Percentiles rank a stretch among this genome's conserved stretches.
These are phyloP conservation scores for Drosophila watanabei DNA, from an alignment of 1,140 invertebrate species.

Conservation along the genomic window DNA sequence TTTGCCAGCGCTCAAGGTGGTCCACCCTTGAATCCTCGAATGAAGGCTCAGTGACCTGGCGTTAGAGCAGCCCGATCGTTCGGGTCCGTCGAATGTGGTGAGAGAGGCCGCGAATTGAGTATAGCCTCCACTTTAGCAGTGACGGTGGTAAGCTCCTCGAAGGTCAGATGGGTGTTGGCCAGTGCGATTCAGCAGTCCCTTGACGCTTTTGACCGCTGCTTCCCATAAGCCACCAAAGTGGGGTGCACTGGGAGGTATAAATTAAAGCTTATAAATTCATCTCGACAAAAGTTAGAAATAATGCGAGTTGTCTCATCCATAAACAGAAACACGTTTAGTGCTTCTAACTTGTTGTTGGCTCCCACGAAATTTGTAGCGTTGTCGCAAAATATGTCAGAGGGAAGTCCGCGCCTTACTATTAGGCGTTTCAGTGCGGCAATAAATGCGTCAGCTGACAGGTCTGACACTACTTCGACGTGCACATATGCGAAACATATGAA, in stretches of 20 bases:
- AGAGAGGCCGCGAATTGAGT: no score
- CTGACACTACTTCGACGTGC: background rate
- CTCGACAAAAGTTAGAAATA: background rate
- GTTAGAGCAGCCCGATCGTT: no score
- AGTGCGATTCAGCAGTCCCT: slow-evolving; percentile 1
- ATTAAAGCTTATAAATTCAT: no score
- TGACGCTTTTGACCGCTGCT: background rate
- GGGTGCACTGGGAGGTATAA: background rate
- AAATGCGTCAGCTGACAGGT: background rate
- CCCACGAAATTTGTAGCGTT: background rate
- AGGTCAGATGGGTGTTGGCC: no score
- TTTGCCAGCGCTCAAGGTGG: no score
- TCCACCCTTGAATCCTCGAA: no score
- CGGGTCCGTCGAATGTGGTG: no score
- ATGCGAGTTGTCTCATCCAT: background rate
- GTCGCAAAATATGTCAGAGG: background rate
- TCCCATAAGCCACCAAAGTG: background rate
- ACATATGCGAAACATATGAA: no score
- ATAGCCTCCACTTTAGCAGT: no score
- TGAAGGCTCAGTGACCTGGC: no score
- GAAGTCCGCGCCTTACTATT: background rate
- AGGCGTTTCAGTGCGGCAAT: background rate
- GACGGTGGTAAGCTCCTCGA: no score
- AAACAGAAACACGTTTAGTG: background rate
- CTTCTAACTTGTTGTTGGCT: background rate